These are phyloP conservation scores for Musca vetustissima DNA, from an alignment of 1,140 invertebrate species.

Conservation along the genomic window DNA sequence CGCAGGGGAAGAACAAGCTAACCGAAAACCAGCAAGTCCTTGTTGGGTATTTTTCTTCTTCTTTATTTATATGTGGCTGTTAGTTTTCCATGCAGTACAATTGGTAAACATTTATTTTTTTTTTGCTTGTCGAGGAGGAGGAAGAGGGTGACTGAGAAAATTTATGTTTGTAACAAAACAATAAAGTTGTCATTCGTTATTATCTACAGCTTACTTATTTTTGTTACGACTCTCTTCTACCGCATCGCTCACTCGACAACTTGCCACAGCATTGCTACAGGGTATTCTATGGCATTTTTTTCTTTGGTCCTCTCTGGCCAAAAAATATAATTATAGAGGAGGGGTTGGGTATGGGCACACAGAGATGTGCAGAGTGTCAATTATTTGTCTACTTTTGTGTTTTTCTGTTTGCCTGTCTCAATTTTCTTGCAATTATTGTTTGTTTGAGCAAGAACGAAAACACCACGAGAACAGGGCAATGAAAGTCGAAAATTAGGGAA, in stretches of 20 bases:
- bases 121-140: too few species aligned
- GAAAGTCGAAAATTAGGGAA: neutral
- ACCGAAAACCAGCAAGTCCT: neutral
- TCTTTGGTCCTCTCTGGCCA: too few species aligned
- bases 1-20: neutral
- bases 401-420: neutral
- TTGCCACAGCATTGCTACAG: too few species aligned
- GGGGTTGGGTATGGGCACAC: too few species aligned
- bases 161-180: slow-evolving; percentile 22
- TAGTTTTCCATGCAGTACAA: too few species aligned
- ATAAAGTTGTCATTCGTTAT: slow-evolving; percentile 24
- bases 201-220: slow-evolving; percentile 9
- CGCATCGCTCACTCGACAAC: too few species aligned
- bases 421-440: neutral
- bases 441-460: too few species aligned
- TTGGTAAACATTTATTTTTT: too few species aligned
- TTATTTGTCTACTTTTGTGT: neutral
- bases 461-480: too few species aligned
- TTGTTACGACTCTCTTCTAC: neutral
- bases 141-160: neutral
- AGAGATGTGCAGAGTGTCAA: too few species aligned
- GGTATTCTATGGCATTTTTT: too few species aligned
- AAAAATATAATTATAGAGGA: too few species aligned
- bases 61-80: neutral
- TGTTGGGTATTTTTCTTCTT: slow-evolving; percentile 4